Evolutionary conservation across 1,140 invertebrate species (phyloP).

Genomic region (Ceratosolen solmsi): DNA sequence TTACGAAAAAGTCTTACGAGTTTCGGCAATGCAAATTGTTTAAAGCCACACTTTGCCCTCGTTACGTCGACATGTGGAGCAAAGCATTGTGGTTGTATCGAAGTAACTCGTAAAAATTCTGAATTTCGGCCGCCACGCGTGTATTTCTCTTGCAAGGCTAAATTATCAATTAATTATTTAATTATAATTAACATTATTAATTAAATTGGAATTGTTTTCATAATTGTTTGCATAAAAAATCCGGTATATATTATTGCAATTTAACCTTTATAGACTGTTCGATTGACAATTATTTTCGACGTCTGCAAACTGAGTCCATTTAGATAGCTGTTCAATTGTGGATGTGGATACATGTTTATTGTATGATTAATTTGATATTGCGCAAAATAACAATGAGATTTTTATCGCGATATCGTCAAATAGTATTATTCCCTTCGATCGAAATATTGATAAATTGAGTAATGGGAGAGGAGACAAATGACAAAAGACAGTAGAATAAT

Average conservation of each 20-base stretch:
- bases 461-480: too few relatives aligned
- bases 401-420: neutral
- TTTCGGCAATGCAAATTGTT: constrained; percentile 54
- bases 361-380: neutral
- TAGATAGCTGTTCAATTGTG: constrained; percentile 41
- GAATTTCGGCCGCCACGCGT: too few relatives aligned
- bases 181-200: neutral
- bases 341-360: constrained; percentile 44
- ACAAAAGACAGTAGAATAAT: constrained; percentile 17
- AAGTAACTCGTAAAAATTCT: constrained; percentile 32
- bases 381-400: neutral
- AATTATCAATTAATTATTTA: neutral
- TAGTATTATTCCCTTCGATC: neutral
- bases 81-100: constrained; percentile 54
- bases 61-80: constrained; percentile 54
- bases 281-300: constrained; percentile 42
- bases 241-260: neutral
- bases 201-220: too few relatives aligned
- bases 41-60: constrained; percentile 53
- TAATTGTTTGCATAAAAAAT: too few relatives aligned
- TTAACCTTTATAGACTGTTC: constrained; percentile 47
- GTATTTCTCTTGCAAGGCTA: neutral
- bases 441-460: neutral
- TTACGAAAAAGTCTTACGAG: constrained; percentile 50
- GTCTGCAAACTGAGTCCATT: constrained; percentile 13